Evolutionary conservation across 2,888 invertebrate species (phyloP).

Genomic region (Amphimallon solstitiale): DNA sequence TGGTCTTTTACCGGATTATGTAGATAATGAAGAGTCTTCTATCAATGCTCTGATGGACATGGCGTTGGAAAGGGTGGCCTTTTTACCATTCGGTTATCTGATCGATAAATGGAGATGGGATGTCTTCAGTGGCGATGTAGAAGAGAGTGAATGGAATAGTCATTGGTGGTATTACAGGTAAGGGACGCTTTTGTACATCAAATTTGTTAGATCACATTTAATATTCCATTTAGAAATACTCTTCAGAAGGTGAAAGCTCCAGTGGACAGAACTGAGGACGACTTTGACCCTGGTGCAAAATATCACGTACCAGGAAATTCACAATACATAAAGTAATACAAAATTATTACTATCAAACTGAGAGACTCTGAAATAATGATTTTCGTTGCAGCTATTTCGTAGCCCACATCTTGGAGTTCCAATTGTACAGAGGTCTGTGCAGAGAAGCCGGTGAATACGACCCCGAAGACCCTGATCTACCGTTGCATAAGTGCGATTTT

Average conservation of each 20-base stretch:
- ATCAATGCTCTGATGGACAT: conserved; percentile 64
- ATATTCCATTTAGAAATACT: too few species aligned
- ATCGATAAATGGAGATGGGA: conserved; percentile 70
- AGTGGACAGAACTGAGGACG: conserved; percentile 57
- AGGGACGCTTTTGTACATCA: background rate
- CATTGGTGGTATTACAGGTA: conserved; percentile 60
- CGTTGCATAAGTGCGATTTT: conserved; percentile 54
- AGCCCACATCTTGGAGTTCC: conserved; percentile 80
- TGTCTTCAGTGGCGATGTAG: conserved; percentile 63
- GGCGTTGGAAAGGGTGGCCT: conserved; percentile 65
- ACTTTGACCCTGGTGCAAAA: conserved; percentile 64
- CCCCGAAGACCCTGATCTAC: conserved; percentile 59
- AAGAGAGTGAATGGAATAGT: conserved; percentile 60
- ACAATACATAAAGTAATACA: conserved; percentile 61
- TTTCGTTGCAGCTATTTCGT: conserved; percentile 67
- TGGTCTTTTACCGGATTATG: conserved; percentile 59
- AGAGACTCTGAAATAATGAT: background rate
- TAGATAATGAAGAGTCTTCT: conserved; percentile 58
- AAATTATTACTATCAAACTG: background rate
- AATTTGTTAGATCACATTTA: too few species aligned
- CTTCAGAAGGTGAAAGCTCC: conserved; percentile 58
- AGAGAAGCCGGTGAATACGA: conserved; percentile 72
- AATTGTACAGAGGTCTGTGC: conserved; percentile 78
- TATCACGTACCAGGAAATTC: conserved; percentile 63
- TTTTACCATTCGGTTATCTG: conserved; percentile 68